Evolutionary conservation across 2,888 invertebrate species (phyloP).

Genomic region (Orchesella flavescens): DNA sequence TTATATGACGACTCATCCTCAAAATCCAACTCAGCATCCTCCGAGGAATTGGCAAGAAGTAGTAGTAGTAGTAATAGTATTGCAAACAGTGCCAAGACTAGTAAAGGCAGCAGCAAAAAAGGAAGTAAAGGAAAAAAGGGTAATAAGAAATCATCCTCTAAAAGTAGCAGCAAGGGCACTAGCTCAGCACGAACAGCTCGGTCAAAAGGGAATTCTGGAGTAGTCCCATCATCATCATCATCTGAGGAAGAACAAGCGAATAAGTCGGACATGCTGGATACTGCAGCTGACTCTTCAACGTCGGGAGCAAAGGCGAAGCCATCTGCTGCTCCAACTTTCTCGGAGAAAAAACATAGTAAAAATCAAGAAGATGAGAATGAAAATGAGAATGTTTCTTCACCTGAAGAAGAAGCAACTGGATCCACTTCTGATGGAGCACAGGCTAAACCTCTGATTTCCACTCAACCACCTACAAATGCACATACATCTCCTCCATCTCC

Average conservation of each 20-base stretch:
- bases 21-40: slow-evolving; percentile 36
- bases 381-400: slow-evolving; percentile 10
- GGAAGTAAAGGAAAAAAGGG: slow-evolving; percentile 38
- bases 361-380: slow-evolving; percentile 1
- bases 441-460: slow-evolving; percentile 24
- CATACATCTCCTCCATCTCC: background rate
- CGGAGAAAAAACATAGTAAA: background rate
- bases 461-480: background rate
- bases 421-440: slow-evolving; percentile 19
- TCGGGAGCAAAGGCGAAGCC: slow-evolving; percentile 9
- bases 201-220: slow-evolving; percentile 23
- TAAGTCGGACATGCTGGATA: slow-evolving; percentile 50
- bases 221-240: slow-evolving; percentile 30
- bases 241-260: slow-evolving; percentile 52
- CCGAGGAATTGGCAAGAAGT: slow-evolving; percentile 39
- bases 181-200: slow-evolving; percentile 16
- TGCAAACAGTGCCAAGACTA: slow-evolving; percentile 36
- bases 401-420: slow-evolving; percentile 15
- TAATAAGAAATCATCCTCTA: slow-evolving; percentile 38
- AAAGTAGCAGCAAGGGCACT: slow-evolving; percentile 3
- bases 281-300: slow-evolving; percentile 57
- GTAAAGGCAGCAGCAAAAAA: slow-evolving; percentile 39
- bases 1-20: slow-evolving; percentile 55
- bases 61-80: slow-evolving; percentile 30
- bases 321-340: slow-evolving; percentile 3